A percentile compares a stretch with the other conserved stretches of the same genome.
These are phyloP conservation scores for Hippocampus mohnikei DNA, from an alignment of 2,113 vertebrate genomes.

Conservation along the genomic window DNA sequence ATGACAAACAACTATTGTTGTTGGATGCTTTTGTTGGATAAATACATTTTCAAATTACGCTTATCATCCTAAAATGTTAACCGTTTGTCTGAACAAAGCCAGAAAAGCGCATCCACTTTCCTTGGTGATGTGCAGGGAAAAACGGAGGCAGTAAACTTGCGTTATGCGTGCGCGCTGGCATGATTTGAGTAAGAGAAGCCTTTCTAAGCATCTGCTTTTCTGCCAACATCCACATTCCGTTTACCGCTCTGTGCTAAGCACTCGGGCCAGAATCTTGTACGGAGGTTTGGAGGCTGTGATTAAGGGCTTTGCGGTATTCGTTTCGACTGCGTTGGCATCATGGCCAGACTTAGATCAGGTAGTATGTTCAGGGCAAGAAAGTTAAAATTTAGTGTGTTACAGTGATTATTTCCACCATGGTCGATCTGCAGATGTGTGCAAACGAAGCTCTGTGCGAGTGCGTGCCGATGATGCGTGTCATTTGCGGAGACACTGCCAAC, in stretches of 20 bases:
- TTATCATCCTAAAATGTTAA: neutral
- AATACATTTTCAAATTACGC: neutral
- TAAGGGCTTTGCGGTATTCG: slow-evolving; percentile 34
- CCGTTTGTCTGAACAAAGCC: slow-evolving; percentile 8
- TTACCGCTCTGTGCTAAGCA: slow-evolving; percentile 22
- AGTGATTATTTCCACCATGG: slow-evolving; percentile 32
- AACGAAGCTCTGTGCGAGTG: too few relatives aligned
- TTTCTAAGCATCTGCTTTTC: slow-evolving; percentile 24
- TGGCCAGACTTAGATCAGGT: slow-evolving; percentile 36
- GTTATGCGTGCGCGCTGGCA: neutral
- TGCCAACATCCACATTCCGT: slow-evolving; percentile 34
- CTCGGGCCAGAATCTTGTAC: slow-evolving; percentile 22
- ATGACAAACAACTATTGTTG: neutral
- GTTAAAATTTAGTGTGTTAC: slow-evolving; percentile 43
- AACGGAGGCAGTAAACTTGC: slow-evolving; percentile 2
- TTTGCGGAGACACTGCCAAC: slow-evolving; percentile 40
- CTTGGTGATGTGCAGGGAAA: slow-evolving; percentile 14
- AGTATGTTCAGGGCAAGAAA: slow-evolving; percentile 20
- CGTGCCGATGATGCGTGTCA: slow-evolving; percentile 30
- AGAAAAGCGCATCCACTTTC: slow-evolving; percentile 3
- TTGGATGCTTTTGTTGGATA: neutral
- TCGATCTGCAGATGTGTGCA: slow-evolving; percentile 22
- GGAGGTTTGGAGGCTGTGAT: slow-evolving; percentile 22
- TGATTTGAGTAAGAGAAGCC: slow-evolving; percentile 17
- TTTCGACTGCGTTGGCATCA: slow-evolving; percentile 36